phyloP scores from a whole-genome alignment of 2,113 vertebrate genomes.

The Dermatemys mawii region DNA sequence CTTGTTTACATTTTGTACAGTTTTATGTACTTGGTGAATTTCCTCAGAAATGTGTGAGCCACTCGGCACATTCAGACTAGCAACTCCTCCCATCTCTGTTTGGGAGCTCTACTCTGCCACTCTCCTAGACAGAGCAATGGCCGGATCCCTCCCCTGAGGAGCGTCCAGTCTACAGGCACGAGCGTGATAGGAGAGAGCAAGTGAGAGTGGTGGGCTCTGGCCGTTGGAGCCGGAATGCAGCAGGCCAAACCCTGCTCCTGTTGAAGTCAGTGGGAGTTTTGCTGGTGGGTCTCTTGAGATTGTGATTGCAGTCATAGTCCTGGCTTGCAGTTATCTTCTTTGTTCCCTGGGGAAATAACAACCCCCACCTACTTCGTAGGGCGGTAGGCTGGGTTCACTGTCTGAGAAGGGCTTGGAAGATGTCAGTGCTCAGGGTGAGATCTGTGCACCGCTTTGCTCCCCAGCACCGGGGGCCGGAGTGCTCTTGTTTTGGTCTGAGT shows the following conservation, averaged over 20 bases:
- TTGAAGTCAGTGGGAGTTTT: neutral
- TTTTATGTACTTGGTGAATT: neutral
- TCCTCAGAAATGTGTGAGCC: neutral
- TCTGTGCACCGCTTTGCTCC: slow-evolving; percentile 25
- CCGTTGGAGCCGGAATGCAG: neutral
- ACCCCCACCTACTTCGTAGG: neutral
- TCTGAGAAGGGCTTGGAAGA: slow-evolving; percentile 41
- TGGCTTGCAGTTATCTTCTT: neutral
- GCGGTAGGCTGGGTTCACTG: neutral
- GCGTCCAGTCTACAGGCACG: neutral
- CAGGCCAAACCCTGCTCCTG: neutral
- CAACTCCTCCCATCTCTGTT: neutral
- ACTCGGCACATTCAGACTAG: neutral
- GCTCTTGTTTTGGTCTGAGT: neutral
- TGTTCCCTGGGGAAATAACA: neutral
- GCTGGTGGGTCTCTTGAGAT: neutral
- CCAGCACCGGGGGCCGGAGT: neutral
- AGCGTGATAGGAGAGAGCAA: neutral
- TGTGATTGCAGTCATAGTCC: neutral
- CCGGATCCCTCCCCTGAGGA: neutral
- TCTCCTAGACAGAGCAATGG: neutral
- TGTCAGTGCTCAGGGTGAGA: neutral
- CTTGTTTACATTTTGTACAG: rapidly evolving
- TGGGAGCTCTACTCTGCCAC: neutral
- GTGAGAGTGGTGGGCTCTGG: neutral